phyloP scores from a whole-genome alignment of 2,888 invertebrate genomes.

The Lutraria lutraria region DNA sequence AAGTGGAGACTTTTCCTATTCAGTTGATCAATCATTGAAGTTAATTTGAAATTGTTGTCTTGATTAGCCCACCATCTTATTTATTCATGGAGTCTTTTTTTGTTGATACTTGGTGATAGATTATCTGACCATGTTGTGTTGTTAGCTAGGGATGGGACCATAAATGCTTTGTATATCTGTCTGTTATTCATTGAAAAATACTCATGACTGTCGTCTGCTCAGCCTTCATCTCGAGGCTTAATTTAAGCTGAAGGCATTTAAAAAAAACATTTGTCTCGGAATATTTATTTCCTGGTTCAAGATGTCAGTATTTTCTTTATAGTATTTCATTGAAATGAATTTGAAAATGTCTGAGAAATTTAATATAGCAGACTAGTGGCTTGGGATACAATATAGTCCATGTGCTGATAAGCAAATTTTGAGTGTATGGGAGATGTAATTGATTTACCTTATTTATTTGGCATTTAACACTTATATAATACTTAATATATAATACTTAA shows the following conservation, averaged over 20 bases:
- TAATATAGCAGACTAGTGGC: not conserved
- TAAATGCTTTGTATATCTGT: not conserved
- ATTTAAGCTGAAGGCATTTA: not conserved
- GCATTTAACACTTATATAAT: too few relatives aligned
- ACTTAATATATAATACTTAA: too few relatives aligned
- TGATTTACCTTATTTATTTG: too few relatives aligned
- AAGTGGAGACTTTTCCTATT: slow-evolving; percentile 25
- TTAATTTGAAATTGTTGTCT: not conserved
- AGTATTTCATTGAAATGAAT: not conserved
- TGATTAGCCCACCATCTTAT: slow-evolving; percentile 1
- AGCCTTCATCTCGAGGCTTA: not conserved
- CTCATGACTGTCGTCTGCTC: not conserved
- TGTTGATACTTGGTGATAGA: slow-evolving; percentile 4
- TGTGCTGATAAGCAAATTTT: not conserved
- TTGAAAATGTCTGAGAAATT: not conserved
- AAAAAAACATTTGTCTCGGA: too few relatives aligned
- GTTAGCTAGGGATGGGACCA: not conserved
- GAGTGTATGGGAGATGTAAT: not conserved
- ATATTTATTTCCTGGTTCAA: too few relatives aligned
- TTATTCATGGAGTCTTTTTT: slow-evolving; percentile 3
- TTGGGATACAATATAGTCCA: not conserved
- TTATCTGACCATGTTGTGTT: not conserved
- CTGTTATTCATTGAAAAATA: not conserved
- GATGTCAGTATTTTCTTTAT: too few relatives aligned
- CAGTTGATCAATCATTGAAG: not conserved